These are phyloP conservation scores for Chymomyza costata DNA, from an alignment of 1,140 invertebrate genomes.

Conservation along the genomic window DNA sequence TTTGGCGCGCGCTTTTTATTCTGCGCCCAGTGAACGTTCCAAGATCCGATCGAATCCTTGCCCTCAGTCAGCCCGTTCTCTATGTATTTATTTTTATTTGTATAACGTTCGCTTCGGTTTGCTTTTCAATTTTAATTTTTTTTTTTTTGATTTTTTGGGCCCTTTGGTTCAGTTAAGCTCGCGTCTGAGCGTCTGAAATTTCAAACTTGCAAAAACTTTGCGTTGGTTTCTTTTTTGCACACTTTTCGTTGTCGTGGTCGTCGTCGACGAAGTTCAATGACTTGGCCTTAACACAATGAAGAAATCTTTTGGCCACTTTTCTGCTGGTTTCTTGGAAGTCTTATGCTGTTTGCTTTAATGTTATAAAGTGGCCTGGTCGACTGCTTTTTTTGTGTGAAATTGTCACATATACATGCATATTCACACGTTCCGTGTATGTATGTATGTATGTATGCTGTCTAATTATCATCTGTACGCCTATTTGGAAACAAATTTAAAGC, in stretches of 20 bases:
- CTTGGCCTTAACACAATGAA: slow-evolving; percentile 28
- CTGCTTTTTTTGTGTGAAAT: no score
- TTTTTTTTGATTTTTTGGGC: no score
- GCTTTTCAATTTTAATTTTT: slow-evolving; percentile 1
- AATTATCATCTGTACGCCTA: background rate
- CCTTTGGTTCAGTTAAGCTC: background rate
- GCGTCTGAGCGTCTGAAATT: slow-evolving; percentile 68
- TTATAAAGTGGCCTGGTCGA: slow-evolving; percentile 14
- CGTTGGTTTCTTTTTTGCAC: slow-evolving; percentile 16
- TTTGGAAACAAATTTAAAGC: no score
- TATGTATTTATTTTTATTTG: no score
- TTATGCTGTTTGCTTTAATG: slow-evolving; percentile 30
- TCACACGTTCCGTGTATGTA: background rate
- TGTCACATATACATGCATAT: slow-evolving; percentile 3
- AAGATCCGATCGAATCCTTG: no score
- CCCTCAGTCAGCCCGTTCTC: no score
- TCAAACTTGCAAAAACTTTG: slow-evolving; percentile 50
- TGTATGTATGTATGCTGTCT: background rate
- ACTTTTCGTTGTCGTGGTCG: background rate
- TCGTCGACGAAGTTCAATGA: slow-evolving; percentile 52
- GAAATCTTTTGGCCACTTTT: slow-evolving; percentile 34
- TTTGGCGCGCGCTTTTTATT: slow-evolving; percentile 37
- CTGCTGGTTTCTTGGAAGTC: slow-evolving; percentile 30
- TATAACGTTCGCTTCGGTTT: slow-evolving; percentile 22
- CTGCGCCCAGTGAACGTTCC: slow-evolving; percentile 1